Evolutionary conservation across 2,888 invertebrate genomes (phyloP), one percentile per base, ranked within the genome.

Genomic region (Eupithecia tripunctaria): DNA sequence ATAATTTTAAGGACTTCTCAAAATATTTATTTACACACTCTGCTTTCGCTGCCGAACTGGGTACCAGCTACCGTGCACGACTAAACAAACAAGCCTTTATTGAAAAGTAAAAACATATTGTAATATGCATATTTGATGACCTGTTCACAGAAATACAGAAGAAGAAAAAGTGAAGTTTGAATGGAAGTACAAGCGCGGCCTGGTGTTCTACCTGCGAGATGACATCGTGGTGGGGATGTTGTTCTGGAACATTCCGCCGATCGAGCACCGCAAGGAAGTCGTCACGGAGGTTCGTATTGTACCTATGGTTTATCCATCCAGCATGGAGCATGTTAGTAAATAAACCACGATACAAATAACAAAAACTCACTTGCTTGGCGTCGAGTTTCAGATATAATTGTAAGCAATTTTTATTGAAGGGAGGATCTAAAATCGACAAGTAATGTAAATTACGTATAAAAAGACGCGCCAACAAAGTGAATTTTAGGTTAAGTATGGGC

Each of bases 191-290:
- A 89, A 89, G 78, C 88, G 91, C 7, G 94, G 94, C 0, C 75
- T 94, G 60, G 74, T 94, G 82, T 93, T 91, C 84, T 94, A 94
- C 82, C 71, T 94, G 68, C 88, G 92, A 0, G 90, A 93, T 18
- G 92, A 93, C 80, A 85, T 80, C 0, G 85, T 94, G 3, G 93
- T 93, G 1, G 94, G 94, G 1, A 84, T 93, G 74, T 80, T 89
- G 21, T 92, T 93, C 78, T 94, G 94, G 94, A 94, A 94, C 82
- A 83, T 93, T 78, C 91, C 91, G 2, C 85, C 89, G 10, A 82
- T 92, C 1, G 92, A 89, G 0, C 89, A 93, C 78, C 83, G 93
- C 47, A 82, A 83, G 73, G 84, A 76, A 6, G 92, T 91, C 59
- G 91, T 85, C 66, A 86, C 89, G 0, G 94, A 94, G 90, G 94